A percentile compares a stretch with the other conserved stretches of the same genome.
phyloP scores from a whole-genome alignment of 2,888 invertebrate genomes.

The Pachymerium ferrugineum region DNA sequence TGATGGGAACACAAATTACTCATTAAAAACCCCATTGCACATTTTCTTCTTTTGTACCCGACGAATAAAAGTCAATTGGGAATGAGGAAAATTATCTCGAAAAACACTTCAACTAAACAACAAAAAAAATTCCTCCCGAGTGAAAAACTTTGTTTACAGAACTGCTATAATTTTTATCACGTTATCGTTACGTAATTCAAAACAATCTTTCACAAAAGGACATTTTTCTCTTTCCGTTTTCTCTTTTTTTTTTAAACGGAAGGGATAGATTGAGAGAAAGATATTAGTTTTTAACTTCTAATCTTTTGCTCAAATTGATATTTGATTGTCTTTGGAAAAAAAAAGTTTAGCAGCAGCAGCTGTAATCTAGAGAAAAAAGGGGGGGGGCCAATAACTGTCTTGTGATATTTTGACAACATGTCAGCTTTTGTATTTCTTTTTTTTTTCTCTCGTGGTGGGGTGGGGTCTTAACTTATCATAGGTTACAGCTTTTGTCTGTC shows the following conservation, averaged over 20 bases:
- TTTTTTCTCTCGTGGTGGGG: not conserved
- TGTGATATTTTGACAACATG: slow-evolving; percentile 2
- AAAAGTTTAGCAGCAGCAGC: not conserved
- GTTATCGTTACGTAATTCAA: too few species aligned
- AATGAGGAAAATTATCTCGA: not conserved
- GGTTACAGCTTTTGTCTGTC: not conserved
- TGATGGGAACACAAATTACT: slow-evolving; percentile 3
- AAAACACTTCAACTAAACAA: too few species aligned
- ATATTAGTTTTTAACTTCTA: not conserved
- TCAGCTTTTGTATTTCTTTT: not conserved
- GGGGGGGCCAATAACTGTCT: not conserved
- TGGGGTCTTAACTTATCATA: too few species aligned
- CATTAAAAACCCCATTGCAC: not conserved
- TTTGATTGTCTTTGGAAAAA: not conserved
- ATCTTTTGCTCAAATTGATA: not conserved
- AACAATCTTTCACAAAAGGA: too few species aligned
- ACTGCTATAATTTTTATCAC: too few species aligned
- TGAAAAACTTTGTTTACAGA: not conserved
- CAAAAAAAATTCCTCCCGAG: too few species aligned
- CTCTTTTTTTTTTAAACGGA: too few species aligned
- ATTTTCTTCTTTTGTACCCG: not conserved
- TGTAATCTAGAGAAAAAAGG: not conserved
- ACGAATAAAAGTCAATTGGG: not conserved
- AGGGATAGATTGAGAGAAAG: too few species aligned
- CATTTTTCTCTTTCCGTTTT: too few species aligned